Conservation (phyloP, 2,113 vertebrate species). For the Brienomyrus brachyistius region DNA sequence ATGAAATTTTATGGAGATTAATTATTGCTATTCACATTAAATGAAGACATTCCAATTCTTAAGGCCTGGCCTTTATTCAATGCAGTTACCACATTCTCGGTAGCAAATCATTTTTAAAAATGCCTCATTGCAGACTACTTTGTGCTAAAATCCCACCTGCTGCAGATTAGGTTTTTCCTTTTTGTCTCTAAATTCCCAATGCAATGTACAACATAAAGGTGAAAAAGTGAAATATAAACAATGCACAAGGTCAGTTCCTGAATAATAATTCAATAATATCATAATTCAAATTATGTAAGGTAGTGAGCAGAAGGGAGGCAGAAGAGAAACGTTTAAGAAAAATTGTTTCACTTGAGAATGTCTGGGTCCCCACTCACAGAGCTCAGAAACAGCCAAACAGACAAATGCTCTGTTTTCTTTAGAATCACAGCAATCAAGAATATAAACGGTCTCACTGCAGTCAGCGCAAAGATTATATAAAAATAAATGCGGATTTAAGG, state of each 20-base stretch:
- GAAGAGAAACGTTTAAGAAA: not conserved
- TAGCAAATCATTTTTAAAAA: not conserved
- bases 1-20: not conserved
- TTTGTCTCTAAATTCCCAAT: not conserved
- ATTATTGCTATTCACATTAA: not conserved
- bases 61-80: not conserved
- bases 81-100: not conserved
- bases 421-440: not conserved
- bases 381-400: not conserved
- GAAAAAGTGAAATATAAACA: not conserved
- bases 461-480: too few relatives aligned
- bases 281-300: not conserved
- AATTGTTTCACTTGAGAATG: not conserved
- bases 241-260: not conserved
- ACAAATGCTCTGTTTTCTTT: not conserved
- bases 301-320: not conserved
- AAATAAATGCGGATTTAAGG: too few relatives aligned
- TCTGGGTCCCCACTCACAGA: not conserved
- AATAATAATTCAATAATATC: not conserved
- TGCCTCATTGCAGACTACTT: not conserved
- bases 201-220: not conserved
- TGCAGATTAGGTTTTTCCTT: not conserved
- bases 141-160: not conserved
- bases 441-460: not conserved
- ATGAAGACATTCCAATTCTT: not conserved